phyloP scores from a whole-genome alignment of 2,113 vertebrate species.

The Camelus dromedarius region DNA sequence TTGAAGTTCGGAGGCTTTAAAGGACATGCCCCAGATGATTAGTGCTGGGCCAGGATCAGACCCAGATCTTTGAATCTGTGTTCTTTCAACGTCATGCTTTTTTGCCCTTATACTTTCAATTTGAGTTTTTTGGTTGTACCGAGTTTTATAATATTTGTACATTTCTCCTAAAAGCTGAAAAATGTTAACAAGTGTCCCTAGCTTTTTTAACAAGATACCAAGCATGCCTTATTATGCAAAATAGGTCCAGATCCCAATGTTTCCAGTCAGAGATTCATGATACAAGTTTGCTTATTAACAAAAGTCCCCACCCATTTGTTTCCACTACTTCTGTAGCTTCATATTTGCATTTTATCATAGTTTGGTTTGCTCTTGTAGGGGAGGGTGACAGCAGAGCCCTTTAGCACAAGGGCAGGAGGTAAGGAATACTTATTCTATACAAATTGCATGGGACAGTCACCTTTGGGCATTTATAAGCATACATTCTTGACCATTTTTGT shows the following conservation, averaged over 20 bases:
- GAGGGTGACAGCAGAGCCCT: not conserved
- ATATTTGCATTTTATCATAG: not conserved
- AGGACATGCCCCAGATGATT: not conserved
- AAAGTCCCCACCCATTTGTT: not conserved
- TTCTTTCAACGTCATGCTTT: not conserved
- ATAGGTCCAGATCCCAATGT: not conserved
- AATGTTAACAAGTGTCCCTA: not conserved
- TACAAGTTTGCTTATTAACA: not conserved
- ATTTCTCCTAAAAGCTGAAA: conserved; percentile 1
- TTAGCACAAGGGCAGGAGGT: not conserved
- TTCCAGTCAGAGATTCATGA: not conserved
- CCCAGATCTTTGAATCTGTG: not conserved
- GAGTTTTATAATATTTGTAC: conserved; percentile 12
- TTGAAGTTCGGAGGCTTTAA: not conserved
- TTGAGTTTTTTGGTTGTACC: not conserved
- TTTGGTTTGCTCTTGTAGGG: not conserved
- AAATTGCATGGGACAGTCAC: not conserved
- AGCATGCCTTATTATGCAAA: not conserved
- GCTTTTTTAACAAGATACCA: not conserved
- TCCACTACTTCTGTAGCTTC: not conserved
- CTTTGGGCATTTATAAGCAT: not conserved
- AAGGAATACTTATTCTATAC: not conserved
- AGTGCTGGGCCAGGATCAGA: not conserved
- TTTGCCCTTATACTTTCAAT: not conserved
- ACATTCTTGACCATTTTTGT: not conserved